Base-by-base conservation (phyloP, 2,888 invertebrate genomes). In the Griposia aprilina region DNA sequence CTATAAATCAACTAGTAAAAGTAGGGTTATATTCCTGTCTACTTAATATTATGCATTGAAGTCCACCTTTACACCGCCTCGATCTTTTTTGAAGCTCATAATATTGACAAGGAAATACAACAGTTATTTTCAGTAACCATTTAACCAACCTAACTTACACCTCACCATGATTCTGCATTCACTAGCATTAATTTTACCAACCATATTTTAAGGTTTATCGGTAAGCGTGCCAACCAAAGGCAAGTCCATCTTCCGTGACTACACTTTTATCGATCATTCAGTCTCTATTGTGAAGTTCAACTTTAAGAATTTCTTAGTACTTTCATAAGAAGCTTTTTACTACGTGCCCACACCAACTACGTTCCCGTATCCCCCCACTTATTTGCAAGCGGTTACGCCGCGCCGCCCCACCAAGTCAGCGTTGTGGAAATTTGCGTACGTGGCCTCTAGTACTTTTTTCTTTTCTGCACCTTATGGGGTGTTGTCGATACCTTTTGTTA, bases 371-470 rank as follows among this genome's bases (percentile, higher is more conserved):
- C 0, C 17, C 13, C 45, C 17, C 50, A 69, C 69, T 79, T 90
- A 88, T 88, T 91, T 90, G 84, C 87, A 86, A 89, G 82, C 72
- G 82, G 82, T 80, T 78, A 82, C 41, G 75, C 26, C 75, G 52
- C 30, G 41, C 45, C 45, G 10, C 45, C 30, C 30, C 76, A 79
- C 80, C n/a, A 63, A 81, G 80, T 90, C 90, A 90, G 91, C 91
- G 81, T 89, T 89, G 86, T 80, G 76, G 66, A 85, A 78, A 87
- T 83, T 81, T 87, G 88, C 86, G 75, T 80, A 72, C 87, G 83
- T 81, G 57, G 84, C 79, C 67, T n/a, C 55, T 30, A 80, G 74
- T 78, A 78, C 71, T 78, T 83, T 86, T 86, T n/a, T n/a, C n/a
- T n/a, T n/a, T n/a, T n/a, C n/a, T n/a, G n/a, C n/a, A n/a, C n/a